Evolutionary conservation across 2,888 invertebrate species (phyloP).

Genomic region (Tethea ocularis): DNA sequence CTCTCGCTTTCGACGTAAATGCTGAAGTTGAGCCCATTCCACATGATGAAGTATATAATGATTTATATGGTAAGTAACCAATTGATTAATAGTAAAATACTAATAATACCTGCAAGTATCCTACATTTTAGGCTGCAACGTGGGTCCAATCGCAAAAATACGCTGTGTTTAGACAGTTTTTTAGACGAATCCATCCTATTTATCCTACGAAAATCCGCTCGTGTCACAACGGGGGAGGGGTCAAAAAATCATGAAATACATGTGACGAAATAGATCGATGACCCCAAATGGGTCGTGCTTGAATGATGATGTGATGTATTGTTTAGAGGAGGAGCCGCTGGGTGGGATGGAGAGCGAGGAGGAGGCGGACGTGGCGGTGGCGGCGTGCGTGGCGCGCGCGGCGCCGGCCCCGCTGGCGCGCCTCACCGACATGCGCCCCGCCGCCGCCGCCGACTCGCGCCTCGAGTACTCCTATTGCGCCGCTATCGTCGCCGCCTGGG

Average conservation of each 20-base stretch:
- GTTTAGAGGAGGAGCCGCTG: slow-evolving; percentile 69
- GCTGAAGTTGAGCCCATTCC: slow-evolving; percentile 85
- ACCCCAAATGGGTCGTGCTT: too few relatives aligned
- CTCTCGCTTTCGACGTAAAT: slow-evolving; percentile 85
- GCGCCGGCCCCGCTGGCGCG: slow-evolving; percentile 46
- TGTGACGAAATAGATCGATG: too few relatives aligned
- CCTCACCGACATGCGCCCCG: slow-evolving; percentile 84
- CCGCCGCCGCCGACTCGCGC: slow-evolving; percentile 67
- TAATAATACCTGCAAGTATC: not conserved
- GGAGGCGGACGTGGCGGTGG: slow-evolving; percentile 70
- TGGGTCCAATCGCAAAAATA: too few relatives aligned
- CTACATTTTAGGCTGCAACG: too few relatives aligned
- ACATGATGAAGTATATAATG: slow-evolving; percentile 69
- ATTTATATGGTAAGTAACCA: slow-evolving; percentile 66
- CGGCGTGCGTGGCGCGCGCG: slow-evolving; percentile 64
- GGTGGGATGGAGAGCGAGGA: slow-evolving; percentile 75
- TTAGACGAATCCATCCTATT: too few relatives aligned
- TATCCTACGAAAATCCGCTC: too few relatives aligned
- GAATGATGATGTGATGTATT: slow-evolving; percentile 1
- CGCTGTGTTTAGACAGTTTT: too few relatives aligned
- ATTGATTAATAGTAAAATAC: too few relatives aligned
- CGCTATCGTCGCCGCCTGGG: slow-evolving; percentile 87
- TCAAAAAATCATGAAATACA: too few relatives aligned
- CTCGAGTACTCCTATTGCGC: slow-evolving; percentile 89
- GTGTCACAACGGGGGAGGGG: too few relatives aligned